These are phyloP conservation scores for Coecobrya sp. DNA, from an alignment of 2,888 invertebrate genomes.

Conservation along the genomic window DNA sequence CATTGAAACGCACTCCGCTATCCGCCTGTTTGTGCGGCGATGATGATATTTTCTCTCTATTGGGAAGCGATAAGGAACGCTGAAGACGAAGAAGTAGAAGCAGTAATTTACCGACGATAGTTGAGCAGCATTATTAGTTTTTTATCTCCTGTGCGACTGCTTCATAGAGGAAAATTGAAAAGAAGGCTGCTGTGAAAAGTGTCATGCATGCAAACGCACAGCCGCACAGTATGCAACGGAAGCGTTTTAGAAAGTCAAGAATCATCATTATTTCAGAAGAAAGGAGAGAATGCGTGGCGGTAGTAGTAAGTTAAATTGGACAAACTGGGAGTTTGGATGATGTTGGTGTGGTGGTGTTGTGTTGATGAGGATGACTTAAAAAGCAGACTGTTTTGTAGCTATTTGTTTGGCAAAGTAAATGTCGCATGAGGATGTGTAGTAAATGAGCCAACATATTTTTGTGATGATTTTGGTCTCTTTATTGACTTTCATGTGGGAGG, in stretches of 20 bases:
- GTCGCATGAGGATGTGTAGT: slow-evolving; percentile 57
- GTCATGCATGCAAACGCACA: slow-evolving; percentile 14
- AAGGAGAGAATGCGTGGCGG: slow-evolving; percentile 21
- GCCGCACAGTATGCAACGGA: background rate
- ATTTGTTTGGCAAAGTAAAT: slow-evolving; percentile 68
- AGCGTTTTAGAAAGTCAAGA: slow-evolving; percentile 57
- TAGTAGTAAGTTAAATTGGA: slow-evolving; percentile 34
- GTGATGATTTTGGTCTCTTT: slow-evolving; percentile 80
- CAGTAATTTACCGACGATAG: slow-evolving; percentile 65
- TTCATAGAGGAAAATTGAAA: slow-evolving; percentile 29
- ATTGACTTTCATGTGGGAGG: slow-evolving; percentile 79
- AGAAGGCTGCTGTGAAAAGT: slow-evolving; percentile 21
- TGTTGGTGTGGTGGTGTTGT: background rate
- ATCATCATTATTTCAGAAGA: slow-evolving; percentile 49
- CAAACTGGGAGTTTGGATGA: background rate
- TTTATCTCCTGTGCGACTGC: background rate
- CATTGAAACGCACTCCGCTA: background rate
- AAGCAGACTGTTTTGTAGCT: slow-evolving; percentile 33
- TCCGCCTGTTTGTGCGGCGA: background rate
- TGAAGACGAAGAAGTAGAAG: background rate
- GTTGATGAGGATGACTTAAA: slow-evolving; percentile 35
- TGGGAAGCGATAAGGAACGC: slow-evolving; percentile 60
- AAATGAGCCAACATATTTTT: slow-evolving; percentile 72
- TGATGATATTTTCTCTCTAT: slow-evolving; percentile 37
- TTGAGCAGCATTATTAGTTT: slow-evolving; percentile 27